Conservation (phyloP, 2,113 vertebrate genomes). For the Monarcha castaneiventris region DNA sequence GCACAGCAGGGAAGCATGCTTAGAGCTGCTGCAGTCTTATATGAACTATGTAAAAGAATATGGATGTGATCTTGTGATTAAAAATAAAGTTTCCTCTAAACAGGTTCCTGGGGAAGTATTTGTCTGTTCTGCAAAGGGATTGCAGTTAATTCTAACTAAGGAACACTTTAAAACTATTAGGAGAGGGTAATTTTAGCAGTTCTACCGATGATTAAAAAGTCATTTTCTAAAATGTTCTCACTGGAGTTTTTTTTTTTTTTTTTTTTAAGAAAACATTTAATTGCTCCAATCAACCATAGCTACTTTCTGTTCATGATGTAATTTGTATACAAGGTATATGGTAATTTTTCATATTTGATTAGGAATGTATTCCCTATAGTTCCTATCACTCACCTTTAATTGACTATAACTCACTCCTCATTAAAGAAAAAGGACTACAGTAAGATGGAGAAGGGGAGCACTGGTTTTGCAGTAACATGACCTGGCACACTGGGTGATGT, state of each 20-base stretch:
- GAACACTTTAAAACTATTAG: conserved; percentile 83
- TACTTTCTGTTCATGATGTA: conserved; percentile 82
- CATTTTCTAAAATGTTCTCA: conserved; percentile 98
- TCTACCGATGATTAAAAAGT: conserved; percentile 95
- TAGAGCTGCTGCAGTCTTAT: background rate
- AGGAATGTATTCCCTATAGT: conserved; percentile 76
- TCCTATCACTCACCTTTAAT: conserved; percentile 82
- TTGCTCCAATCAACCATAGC: conserved; percentile 92
- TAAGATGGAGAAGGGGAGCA: background rate
- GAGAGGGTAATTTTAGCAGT: conserved; percentile 81
- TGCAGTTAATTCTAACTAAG: conserved; percentile 74
- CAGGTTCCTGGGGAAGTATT: conserved; percentile 61
- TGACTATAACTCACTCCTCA: conserved; percentile 75
- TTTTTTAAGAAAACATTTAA: conserved; percentile 89
- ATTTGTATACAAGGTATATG: conserved; percentile 80
- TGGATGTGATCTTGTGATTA: conserved; percentile 48
- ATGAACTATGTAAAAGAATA: background rate
- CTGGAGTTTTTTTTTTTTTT: conserved; percentile 77
- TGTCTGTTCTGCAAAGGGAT: conserved; percentile 16
- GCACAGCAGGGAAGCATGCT: background rate
- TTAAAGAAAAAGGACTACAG: conserved; percentile 66
- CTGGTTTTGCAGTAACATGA: background rate
- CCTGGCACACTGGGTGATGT: background rate
- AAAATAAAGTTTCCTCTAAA: conserved; percentile 63
- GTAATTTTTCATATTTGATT: conserved; percentile 88